Conservation (phyloP, 2,797 vertebrate species). For the Gallinago nigripennis region DNA sequence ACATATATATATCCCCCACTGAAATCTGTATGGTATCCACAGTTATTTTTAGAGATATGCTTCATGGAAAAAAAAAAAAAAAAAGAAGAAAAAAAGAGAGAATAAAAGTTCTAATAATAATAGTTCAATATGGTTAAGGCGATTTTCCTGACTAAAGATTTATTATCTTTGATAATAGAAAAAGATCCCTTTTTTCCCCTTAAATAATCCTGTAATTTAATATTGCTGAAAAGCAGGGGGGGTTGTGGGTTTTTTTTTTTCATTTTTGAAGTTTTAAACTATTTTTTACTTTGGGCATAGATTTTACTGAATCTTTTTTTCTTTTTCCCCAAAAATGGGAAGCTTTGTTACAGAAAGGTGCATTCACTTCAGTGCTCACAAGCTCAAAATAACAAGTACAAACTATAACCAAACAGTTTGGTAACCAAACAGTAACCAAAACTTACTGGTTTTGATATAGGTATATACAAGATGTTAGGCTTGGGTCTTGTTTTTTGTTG, state of each 20-base stretch:
- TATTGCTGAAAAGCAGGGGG: neutral
- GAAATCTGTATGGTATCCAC: neutral
- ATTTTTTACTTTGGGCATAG: neutral
- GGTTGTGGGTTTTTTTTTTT: too few species aligned
- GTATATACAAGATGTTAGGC: neutral
- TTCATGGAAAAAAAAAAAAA: neutral
- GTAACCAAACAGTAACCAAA: neutral
- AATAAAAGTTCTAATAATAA: too few species aligned
- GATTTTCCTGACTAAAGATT: neutral
- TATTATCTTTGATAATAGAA: neutral
- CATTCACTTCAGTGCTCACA: neutral
- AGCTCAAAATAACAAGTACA: neutral
- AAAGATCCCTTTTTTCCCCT: neutral
- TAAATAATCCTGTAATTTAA: neutral
- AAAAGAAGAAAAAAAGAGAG: too few species aligned
- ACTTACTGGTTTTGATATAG: neutral
- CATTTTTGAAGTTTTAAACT: neutral
- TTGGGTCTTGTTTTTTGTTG: fast-evolving
- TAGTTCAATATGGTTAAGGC: neutral
- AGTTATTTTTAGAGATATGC: neutral
- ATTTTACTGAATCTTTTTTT: neutral
- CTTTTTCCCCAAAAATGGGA: fast-evolving
- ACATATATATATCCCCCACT: fast-evolving
- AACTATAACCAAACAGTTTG: neutral
- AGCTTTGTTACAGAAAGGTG: neutral